These are phyloP conservation scores for Trisateles emortualis DNA, from an alignment of 2,888 invertebrate genomes.

Conservation along the genomic window DNA sequence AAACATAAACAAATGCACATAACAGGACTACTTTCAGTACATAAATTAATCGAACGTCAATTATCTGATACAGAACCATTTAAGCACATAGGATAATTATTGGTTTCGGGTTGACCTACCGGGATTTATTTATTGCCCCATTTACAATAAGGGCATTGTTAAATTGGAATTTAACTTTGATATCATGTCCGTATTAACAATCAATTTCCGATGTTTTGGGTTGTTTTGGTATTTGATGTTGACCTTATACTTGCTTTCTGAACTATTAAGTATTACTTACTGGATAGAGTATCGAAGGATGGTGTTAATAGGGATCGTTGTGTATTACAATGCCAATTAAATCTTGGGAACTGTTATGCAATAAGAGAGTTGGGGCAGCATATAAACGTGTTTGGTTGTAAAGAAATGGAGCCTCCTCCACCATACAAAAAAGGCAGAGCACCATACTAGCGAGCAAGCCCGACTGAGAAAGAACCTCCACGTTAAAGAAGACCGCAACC, in stretches of 20 bases:
- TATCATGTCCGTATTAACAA: conserved; percentile 59
- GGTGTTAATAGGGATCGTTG: too few species aligned
- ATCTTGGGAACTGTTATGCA: too few species aligned
- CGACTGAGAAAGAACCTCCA: too few species aligned
- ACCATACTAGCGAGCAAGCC: too few species aligned
- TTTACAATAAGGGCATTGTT: conserved; percentile 45
- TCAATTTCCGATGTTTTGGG: conserved; percentile 62
- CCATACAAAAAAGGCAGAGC: too few species aligned
- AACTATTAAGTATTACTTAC: conserved; percentile 6
- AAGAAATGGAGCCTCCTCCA: too few species aligned
- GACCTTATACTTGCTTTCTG: conserved; percentile 10
- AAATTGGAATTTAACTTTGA: conserved; percentile 60
- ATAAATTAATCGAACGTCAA: conserved; percentile 30
- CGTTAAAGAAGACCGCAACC: too few species aligned
- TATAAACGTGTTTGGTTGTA: too few species aligned
- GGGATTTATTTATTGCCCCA: conserved; percentile 48
- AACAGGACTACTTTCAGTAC: conserved; percentile 21
- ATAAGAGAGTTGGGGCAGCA: too few species aligned
- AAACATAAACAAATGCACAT: neutral
- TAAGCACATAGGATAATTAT: conserved; percentile 40
- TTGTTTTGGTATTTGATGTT: conserved; percentile 26
- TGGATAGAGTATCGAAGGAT: neutral
- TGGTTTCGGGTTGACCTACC: conserved; percentile 38
- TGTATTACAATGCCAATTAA: too few species aligned
- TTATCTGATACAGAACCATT: conserved; percentile 38